A percentile compares a stretch with the other conserved stretches of the same genome.
Conservation (phyloP, 1,140 invertebrate species). For the Littorina saxatilis region DNA sequence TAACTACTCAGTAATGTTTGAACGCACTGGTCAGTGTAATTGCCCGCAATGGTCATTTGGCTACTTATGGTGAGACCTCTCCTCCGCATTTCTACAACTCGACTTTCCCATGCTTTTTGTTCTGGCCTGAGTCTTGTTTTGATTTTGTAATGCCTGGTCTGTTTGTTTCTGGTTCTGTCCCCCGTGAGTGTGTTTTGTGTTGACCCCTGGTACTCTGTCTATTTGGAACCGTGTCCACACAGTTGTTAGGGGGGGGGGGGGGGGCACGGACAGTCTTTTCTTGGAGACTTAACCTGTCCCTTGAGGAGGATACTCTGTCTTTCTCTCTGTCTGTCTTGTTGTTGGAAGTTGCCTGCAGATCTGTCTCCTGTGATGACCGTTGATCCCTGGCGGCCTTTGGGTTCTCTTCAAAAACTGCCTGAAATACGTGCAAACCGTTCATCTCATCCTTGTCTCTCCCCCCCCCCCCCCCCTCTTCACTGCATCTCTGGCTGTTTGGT, state of each 20-base stretch:
- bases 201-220: background rate
- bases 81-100: background rate
- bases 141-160: too few species aligned
- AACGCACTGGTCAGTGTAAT: background rate
- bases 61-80: background rate
- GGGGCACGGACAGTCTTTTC: background rate
- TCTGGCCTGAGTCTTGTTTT: constrained; percentile 8
- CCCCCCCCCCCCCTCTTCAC: background rate
- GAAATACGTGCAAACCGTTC: too few species aligned
- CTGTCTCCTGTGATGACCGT: too few species aligned
- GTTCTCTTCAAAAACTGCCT: too few species aligned
- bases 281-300: too few species aligned
- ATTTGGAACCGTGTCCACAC: constrained; percentile 7
- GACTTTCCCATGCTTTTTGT: background rate
- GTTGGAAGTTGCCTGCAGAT: too few species aligned
- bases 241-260: background rate
- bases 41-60: background rate
- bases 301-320: too few species aligned
- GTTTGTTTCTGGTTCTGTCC: too few species aligned
- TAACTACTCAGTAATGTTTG: background rate
- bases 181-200: background rate
- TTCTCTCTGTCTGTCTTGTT: too few species aligned
- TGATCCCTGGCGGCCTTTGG: too few species aligned
- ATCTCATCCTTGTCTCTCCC: background rate
- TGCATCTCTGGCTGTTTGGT: too few species aligned